Evolutionary conservation across 2,888 invertebrate genomes (phyloP).

Genomic region (Pyrochroa serraticornis): DNA sequence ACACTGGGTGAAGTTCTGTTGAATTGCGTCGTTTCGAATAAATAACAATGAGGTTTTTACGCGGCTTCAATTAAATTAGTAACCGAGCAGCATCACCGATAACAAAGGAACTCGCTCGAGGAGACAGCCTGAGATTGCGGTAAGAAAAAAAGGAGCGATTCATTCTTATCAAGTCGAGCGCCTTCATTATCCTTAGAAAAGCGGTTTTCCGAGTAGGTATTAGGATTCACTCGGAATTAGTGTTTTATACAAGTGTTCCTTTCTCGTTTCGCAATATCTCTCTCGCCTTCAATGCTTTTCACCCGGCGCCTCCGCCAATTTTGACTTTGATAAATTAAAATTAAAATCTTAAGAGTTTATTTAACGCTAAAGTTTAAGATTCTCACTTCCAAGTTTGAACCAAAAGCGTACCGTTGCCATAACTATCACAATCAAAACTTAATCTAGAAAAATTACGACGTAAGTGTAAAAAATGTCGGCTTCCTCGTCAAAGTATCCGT

Average conservation of each 20-base stretch:
- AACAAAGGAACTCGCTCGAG: slow-evolving; percentile 34
- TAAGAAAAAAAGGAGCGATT: slow-evolving; percentile 27
- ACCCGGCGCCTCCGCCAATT: slow-evolving; percentile 21
- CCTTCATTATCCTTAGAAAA: slow-evolving; percentile 32
- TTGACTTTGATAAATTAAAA: slow-evolving; percentile 5
- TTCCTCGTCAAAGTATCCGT: slow-evolving; percentile 20
- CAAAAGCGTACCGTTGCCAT: neutral
- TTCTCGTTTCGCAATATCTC: neutral
- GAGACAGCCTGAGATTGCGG: slow-evolving; percentile 36
- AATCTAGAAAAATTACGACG: slow-evolving; percentile 36
- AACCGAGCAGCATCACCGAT: slow-evolving; percentile 35
- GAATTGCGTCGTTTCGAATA: neutral
- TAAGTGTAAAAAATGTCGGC: slow-evolving; percentile 38
- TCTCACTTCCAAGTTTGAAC: neutral
- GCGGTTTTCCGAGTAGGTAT: slow-evolving; percentile 29
- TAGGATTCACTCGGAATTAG: slow-evolving; percentile 30
- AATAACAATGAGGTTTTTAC: slow-evolving; percentile 4
- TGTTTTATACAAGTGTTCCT: slow-evolving; percentile 27
- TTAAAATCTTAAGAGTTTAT: neutral
- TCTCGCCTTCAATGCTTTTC: slow-evolving; percentile 1
- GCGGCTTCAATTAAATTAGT: slow-evolving; percentile 37
- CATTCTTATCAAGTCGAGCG: slow-evolving; percentile 33
- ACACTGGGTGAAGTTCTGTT: too few species aligned
- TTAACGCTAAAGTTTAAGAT: too few species aligned
- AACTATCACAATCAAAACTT: slow-evolving; percentile 19